Evolutionary conservation across 2,797 vertebrate genomes (phyloP).

Genomic region (Chiroxiphia lanceolata): DNA sequence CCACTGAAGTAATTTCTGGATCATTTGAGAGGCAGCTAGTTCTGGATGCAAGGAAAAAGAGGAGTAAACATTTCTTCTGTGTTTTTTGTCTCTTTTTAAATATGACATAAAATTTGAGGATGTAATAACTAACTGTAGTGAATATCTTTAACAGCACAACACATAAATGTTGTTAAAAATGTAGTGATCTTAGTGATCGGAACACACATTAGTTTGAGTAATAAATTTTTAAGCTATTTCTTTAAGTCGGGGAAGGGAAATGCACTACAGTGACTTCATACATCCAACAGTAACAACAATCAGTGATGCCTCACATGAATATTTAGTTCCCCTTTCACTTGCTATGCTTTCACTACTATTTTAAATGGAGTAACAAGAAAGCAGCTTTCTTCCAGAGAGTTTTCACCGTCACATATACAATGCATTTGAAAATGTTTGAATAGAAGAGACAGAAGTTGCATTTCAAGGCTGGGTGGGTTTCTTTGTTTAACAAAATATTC

Average conservation of each 20-base stretch:
- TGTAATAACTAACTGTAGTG: neutral
- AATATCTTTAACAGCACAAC: neutral
- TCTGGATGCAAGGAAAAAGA: constrained; percentile 78
- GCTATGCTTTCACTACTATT: neutral
- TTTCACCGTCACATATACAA: neutral
- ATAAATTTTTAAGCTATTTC: neutral
- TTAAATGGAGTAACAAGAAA: neutral
- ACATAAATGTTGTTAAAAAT: neutral
- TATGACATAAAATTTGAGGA: neutral
- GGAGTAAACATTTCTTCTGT: constrained; percentile 54
- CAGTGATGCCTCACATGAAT: neutral
- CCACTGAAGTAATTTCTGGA: constrained; percentile 83
- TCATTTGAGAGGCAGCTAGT: constrained; percentile 93
- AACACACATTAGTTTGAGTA: neutral
- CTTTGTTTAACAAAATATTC: neutral
- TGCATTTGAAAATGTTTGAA: neutral
- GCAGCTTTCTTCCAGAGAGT: neutral
- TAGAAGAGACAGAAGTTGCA: neutral
- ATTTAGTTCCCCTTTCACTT: constrained; percentile 30
- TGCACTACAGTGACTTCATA: constrained; percentile 9
- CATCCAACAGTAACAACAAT: neutral
- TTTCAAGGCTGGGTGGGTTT: neutral
- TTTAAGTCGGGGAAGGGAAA: neutral
- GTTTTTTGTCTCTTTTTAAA: neutral
- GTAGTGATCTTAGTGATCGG: neutral